Conservation (phyloP, 1,140 invertebrate species). For the Sitophilus oryzae region DNA sequence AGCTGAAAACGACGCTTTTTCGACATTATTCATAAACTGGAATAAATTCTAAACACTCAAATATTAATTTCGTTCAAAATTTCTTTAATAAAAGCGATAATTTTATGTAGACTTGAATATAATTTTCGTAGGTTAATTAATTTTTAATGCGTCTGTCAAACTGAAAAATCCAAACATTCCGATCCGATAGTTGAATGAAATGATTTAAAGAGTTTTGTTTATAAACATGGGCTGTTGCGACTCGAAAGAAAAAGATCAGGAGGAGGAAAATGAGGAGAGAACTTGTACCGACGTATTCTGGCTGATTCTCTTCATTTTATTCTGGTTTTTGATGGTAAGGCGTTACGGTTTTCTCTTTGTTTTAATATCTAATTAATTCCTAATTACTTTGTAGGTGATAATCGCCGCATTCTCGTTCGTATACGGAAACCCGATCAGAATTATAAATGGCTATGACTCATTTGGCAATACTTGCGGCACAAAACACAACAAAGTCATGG, state of each 20-base stretch:
- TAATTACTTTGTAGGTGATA: slow-evolving; percentile 58
- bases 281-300: slow-evolving; percentile 83
- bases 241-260: slow-evolving; percentile 30
- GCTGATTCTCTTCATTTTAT: slow-evolving; percentile 74
- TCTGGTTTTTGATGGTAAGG: slow-evolving; percentile 83
- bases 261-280: slow-evolving; percentile 47
- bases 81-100: too few species aligned
- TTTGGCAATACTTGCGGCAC: slow-evolving; percentile 94
- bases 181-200: too few species aligned
- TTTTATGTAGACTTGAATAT: too few species aligned
- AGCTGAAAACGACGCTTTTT: too few species aligned
- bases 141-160: background rate
- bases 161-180: too few species aligned
- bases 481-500: slow-evolving; percentile 67
- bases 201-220: background rate
- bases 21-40: too few species aligned
- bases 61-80: too few species aligned
- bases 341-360: slow-evolving; percentile 11
- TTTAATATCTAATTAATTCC: slow-evolving; percentile 18
- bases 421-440: slow-evolving; percentile 78
- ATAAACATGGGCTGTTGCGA: slow-evolving; percentile 38
- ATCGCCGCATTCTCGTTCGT: slow-evolving; percentile 84
- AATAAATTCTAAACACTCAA: too few species aligned
- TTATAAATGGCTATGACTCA: slow-evolving; percentile 90
- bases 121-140: too few species aligned